Evolutionary conservation across 2,113 vertebrate species (phyloP).

Genomic region (Coracopsis vasa): DNA sequence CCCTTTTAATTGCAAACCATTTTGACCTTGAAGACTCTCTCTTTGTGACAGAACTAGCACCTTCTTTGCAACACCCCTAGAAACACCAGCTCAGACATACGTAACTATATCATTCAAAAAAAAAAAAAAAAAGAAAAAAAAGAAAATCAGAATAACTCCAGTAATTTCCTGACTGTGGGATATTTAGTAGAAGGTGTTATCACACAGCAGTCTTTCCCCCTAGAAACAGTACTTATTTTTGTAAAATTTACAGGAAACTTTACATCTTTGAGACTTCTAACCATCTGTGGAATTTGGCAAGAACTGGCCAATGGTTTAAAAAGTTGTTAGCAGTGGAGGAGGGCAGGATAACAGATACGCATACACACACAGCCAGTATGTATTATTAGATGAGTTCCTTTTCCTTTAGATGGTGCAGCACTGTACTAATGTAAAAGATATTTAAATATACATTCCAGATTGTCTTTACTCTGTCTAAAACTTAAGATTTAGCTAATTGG

Average conservation of each 20-base stretch:
- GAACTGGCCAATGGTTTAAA: not conserved
- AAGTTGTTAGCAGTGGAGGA: conserved; percentile 11
- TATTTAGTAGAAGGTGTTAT: conserved; percentile 37
- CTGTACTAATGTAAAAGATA: not conserved
- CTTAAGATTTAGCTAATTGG: not conserved
- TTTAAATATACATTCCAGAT: not conserved
- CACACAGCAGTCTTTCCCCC: not conserved
- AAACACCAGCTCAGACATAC: not conserved
- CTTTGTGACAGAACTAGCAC: not conserved
- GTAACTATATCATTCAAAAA: not conserved
- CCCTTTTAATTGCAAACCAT: not conserved
- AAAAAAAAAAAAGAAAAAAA: not conserved
- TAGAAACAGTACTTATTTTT: conserved; percentile 23
- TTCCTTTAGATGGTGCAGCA: not conserved
- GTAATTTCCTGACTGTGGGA: not conserved
- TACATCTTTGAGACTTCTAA: conserved; percentile 1
- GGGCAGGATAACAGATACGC: not conserved
- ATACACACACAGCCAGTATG: not conserved
- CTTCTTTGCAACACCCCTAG: not conserved
- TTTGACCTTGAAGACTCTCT: not conserved
- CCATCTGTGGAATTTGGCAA: conserved; percentile 53
- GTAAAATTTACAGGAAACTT: not conserved
- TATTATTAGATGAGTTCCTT: conserved; percentile 8
- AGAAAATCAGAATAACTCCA: not conserved
- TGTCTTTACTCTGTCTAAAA: not conserved